Evolutionary conservation across 2,888 invertebrate genomes (phyloP).

Genomic region (Sympetrum striolatum): DNA sequence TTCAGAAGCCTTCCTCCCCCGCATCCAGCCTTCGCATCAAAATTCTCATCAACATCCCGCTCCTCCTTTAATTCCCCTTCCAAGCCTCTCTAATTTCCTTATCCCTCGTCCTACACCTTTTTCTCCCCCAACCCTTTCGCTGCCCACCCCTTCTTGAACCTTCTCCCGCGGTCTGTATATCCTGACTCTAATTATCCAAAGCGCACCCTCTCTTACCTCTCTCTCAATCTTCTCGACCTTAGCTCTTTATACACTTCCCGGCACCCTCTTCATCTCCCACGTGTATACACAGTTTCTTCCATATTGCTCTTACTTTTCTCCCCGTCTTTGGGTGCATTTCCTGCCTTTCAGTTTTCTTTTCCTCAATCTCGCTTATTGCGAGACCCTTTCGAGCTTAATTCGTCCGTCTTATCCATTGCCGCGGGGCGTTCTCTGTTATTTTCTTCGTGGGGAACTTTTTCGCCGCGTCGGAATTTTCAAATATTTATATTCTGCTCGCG

Average conservation of each 20-base stretch:
- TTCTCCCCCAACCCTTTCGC: not conserved
- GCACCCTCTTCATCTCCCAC: not conserved
- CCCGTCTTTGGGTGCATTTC: not conserved
- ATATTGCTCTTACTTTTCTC: not conserved
- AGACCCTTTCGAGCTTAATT: not conserved
- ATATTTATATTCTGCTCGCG: too few species aligned
- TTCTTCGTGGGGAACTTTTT: too few species aligned
- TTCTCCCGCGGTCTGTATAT: constrained; percentile 23
- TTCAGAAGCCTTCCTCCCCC: not conserved
- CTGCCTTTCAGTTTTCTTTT: not conserved
- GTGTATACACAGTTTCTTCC: not conserved
- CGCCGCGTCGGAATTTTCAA: too few species aligned
- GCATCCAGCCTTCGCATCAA: constrained; percentile 6
- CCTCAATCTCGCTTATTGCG: not conserved
- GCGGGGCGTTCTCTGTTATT: too few species aligned
- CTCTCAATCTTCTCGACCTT: not conserved
- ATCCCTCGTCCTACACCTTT: not conserved
- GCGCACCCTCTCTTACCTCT: not conserved
- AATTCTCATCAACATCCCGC: constrained; percentile 25
- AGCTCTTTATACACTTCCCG: not conserved
- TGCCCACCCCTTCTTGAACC: not conserved
- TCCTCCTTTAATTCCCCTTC: too few species aligned
- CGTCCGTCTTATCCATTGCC: not conserved
- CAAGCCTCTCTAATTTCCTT: not conserved
- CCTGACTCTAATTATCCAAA: constrained; percentile 31